A percentile compares a stretch with the other conserved stretches of the same genome.
phyloP scores from a whole-genome alignment of 2,113 vertebrate species.

The Larimichthys polyactis region DNA sequence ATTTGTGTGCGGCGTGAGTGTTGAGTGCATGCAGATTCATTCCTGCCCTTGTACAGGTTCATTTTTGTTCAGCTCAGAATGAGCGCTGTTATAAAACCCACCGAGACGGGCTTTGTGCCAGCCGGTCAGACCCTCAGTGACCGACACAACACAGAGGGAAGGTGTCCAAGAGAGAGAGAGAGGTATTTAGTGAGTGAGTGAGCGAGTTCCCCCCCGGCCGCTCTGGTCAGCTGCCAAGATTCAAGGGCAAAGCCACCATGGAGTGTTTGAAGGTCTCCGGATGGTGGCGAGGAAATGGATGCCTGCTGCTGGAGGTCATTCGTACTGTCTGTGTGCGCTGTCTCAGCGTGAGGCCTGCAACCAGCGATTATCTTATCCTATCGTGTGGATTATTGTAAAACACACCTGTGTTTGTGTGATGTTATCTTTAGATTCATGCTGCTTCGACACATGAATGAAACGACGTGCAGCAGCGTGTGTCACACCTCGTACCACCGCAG shows the following conservation, averaged over 20 bases:
- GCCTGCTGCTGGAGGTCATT: not conserved
- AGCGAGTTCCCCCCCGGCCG: not conserved
- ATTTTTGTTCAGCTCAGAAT: not conserved
- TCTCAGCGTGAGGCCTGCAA: not conserved
- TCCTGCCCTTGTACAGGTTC: constrained; percentile 14
- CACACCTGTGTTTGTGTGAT: too few species aligned
- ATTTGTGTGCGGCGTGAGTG: too few species aligned
- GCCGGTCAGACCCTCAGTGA: not conserved
- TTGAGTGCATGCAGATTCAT: constrained; percentile 6
- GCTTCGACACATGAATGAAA: not conserved
- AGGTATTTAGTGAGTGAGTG: constrained; percentile 14
- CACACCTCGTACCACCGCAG: too few species aligned
- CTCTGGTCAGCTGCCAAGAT: constrained; percentile 23
- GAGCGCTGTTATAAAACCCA: not conserved
- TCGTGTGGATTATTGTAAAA: too few species aligned
- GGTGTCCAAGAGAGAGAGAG: not conserved
- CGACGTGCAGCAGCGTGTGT: too few species aligned
- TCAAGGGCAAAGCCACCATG: constrained; percentile 41
- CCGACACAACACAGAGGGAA: constrained; percentile 15
- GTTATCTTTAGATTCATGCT: not conserved
- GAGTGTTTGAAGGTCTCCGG: not conserved
- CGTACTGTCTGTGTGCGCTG: too few species aligned
- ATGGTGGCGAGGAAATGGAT: not conserved
- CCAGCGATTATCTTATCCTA: too few species aligned
- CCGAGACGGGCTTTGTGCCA: not conserved